A percentile compares a stretch with the other conserved stretches of the same genome.
Conservation (phyloP, 2,888 invertebrate genomes). For the Hirtodrosophila confusa region DNA sequence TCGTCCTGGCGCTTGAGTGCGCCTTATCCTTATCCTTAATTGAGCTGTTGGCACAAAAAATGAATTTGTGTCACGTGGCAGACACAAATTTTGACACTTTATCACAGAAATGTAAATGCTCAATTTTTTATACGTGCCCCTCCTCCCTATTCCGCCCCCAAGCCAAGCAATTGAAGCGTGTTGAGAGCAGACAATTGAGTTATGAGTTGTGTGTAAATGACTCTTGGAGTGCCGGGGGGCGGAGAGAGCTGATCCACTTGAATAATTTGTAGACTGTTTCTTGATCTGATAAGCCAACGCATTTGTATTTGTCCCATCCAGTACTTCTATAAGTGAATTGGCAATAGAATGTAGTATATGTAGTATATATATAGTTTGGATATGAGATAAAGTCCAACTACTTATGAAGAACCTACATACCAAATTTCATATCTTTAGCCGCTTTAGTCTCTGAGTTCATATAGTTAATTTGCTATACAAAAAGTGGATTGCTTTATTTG, state of each 20-base stretch:
- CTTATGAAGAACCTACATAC: too few species aligned
- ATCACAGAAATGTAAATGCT: slow-evolving; percentile 49
- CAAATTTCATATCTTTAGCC: too few species aligned
- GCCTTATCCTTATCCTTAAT: slow-evolving; percentile 50
- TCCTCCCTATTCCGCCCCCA: neutral
- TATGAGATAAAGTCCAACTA: too few species aligned
- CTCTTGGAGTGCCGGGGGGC: slow-evolving; percentile 17
- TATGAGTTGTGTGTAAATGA: slow-evolving; percentile 55
- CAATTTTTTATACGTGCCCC: slow-evolving; percentile 10
- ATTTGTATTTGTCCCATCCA: slow-evolving; percentile 28
- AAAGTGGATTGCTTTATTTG: too few species aligned
- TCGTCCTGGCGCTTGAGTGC: slow-evolving; percentile 17
- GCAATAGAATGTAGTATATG: too few species aligned
- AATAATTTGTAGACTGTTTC: neutral
- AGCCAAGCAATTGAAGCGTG: slow-evolving; percentile 62
- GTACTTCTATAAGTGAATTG: neutral
- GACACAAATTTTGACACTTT: slow-evolving; percentile 68
- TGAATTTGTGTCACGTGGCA: slow-evolving; percentile 29
- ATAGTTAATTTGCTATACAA: too few species aligned
- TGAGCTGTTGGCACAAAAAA: slow-evolving; percentile 59
- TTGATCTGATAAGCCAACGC: slow-evolving; percentile 13
- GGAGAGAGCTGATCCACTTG: slow-evolving; percentile 36
- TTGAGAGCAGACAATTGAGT: slow-evolving; percentile 55
- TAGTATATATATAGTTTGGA: too few species aligned
- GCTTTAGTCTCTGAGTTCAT: too few species aligned